Percentiles rank a stretch among this genome's conserved stretches.
These are phyloP conservation scores for Trichosurus vulpecula DNA, from an alignment of 2,797 vertebrate species.

Conservation along the genomic window DNA sequence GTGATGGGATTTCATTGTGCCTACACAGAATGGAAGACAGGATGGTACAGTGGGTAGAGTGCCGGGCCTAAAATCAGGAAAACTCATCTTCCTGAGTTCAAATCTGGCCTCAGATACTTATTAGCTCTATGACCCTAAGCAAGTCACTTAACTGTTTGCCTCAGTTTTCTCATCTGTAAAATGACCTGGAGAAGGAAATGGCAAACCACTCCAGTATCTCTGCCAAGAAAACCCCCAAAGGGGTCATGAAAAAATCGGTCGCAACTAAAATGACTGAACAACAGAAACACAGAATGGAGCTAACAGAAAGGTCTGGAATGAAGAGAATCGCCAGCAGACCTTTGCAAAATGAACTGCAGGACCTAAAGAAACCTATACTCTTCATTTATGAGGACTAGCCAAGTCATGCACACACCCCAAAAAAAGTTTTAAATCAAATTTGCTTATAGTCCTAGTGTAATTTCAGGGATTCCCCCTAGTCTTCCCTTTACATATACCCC, in stretches of 20 bases:
- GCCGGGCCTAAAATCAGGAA: neutral
- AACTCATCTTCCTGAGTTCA: neutral
- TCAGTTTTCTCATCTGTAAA: neutral
- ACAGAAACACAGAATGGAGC: neutral
- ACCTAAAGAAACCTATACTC: neutral
- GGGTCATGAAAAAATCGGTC: neutral
- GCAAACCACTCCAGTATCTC: neutral
- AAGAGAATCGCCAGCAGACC: neutral
- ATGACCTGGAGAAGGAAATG: neutral
- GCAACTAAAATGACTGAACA: neutral
- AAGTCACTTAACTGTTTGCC: neutral
- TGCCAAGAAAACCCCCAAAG: neutral
- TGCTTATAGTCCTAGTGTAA: neutral
- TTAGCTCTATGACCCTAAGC: neutral
- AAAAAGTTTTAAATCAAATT: neutral
- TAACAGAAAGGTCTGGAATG: neutral
- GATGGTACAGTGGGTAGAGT: neutral
- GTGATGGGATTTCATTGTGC: neutral
- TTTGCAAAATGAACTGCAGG: neutral
- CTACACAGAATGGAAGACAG: neutral
- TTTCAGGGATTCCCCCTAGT: slow-evolving; percentile 41
- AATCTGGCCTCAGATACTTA: neutral
- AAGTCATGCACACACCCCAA: neutral
- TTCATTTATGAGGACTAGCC: neutral
- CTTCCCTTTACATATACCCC: neutral